phyloP scores from a whole-genome alignment of 2,888 invertebrate species.

The Tetranychus piercei region DNA sequence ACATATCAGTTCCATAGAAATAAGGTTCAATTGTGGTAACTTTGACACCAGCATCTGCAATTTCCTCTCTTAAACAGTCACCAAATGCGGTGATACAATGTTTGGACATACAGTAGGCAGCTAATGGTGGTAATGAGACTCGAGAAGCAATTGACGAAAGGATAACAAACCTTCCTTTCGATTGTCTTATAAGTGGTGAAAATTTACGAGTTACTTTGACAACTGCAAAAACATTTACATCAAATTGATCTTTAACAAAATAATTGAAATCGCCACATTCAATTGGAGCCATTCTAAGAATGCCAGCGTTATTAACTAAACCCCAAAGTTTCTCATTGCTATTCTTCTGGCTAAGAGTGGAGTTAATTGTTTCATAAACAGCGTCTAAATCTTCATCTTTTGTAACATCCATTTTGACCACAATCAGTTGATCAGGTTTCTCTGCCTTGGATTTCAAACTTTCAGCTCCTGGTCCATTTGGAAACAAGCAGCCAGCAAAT shows the following conservation, averaged over 20 bases:
- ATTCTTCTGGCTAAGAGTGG: neutral
- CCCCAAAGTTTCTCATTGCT: slow-evolving; percentile 33
- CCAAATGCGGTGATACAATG: slow-evolving; percentile 30
- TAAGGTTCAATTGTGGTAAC: slow-evolving; percentile 31
- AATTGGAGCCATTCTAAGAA: slow-evolving; percentile 34
- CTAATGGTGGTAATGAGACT: neutral
- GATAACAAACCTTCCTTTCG: slow-evolving; percentile 29
- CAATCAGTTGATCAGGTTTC: slow-evolving; percentile 24
- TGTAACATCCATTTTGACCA: slow-evolving; percentile 32
- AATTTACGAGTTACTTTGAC: slow-evolving; percentile 31
- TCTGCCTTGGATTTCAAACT: neutral
- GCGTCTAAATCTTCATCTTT: slow-evolving; percentile 30
- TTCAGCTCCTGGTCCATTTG: slow-evolving; percentile 16
- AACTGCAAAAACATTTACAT: slow-evolving; percentile 31
- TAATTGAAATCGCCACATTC: slow-evolving; percentile 35
- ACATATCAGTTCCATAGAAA: slow-evolving; percentile 28
- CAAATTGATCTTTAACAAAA: slow-evolving; percentile 31
- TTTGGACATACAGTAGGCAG: slow-evolving; percentile 31
- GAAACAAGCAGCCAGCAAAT: slow-evolving; percentile 18
- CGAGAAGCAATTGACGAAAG: slow-evolving; percentile 29
- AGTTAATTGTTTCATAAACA: slow-evolving; percentile 28
- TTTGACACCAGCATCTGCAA: slow-evolving; percentile 29
- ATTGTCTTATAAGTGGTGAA: slow-evolving; percentile 30
- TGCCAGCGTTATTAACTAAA: slow-evolving; percentile 39
- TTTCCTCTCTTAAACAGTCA: slow-evolving; percentile 30